Evolutionary conservation across 2,797 vertebrate genomes (phyloP).

Genomic region (Neostethus bicornis): DNA sequence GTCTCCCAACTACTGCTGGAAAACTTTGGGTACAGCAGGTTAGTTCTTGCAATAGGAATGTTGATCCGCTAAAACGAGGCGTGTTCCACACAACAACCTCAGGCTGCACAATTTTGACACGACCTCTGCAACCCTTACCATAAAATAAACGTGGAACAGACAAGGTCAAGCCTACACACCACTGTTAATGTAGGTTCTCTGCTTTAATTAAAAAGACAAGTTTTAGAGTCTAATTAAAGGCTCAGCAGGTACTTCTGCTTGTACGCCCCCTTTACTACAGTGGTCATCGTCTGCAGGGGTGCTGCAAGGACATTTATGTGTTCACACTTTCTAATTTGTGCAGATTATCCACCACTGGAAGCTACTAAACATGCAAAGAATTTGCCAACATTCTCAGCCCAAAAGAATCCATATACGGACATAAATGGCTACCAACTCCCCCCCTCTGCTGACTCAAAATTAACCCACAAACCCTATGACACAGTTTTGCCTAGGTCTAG

Average conservation of each 20-base stretch:
- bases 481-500: background rate
- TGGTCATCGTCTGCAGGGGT: background rate
- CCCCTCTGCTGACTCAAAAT: constrained; percentile 58
- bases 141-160: no score
- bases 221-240: background rate
- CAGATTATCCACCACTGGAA: constrained; percentile 39
- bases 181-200: background rate
- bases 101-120: no score
- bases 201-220: no score
- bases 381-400: constrained; percentile 69
- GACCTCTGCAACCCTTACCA: no score
- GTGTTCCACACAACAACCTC: no score
- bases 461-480: background rate
- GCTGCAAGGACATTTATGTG: background rate
- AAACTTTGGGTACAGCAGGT: no score
- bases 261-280: background rate
- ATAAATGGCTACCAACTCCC: constrained; percentile 48
- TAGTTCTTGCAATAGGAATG: background rate
- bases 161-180: background rate
- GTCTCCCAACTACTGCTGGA: no score
- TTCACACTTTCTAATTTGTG: background rate
- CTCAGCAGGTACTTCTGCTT: background rate
- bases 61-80: no score
- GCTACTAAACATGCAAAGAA: constrained; percentile 78
- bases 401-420: constrained; percentile 73